phyloP scores from a whole-genome alignment of 2,888 invertebrate species.

The Polymixis flavicincta region DNA sequence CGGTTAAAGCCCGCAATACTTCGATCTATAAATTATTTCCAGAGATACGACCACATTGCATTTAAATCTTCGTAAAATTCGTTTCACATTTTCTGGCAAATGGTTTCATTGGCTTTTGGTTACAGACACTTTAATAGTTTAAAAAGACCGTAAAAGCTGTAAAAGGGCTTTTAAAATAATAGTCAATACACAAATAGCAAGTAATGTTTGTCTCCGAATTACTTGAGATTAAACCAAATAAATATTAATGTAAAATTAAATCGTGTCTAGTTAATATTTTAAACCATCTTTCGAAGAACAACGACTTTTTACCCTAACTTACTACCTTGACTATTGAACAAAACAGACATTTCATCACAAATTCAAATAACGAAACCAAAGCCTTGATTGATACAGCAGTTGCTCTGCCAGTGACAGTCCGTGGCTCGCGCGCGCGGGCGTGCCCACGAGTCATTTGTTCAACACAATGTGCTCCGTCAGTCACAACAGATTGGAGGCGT shows the following conservation, averaged over 20 bases:
- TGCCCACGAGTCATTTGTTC: slow-evolving; percentile 34
- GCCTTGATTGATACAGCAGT: background rate
- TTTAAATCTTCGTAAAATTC: slow-evolving; percentile 38
- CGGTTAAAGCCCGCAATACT: background rate
- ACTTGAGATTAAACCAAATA: background rate
- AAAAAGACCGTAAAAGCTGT: background rate
- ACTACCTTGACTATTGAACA: too few species aligned
- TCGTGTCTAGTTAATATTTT: background rate
- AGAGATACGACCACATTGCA: slow-evolving; percentile 38
- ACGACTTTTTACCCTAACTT: background rate
- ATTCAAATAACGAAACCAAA: slow-evolving; percentile 18
- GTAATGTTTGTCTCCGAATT: background rate
- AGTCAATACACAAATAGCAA: background rate
- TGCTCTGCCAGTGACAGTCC: slow-evolving; percentile 37
- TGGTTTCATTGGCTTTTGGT: slow-evolving; percentile 19
- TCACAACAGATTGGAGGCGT: slow-evolving; percentile 52
- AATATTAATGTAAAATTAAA: background rate
- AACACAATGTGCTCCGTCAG: slow-evolving; percentile 56
- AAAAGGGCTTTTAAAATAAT: slow-evolving; percentile 17
- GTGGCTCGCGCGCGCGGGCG: slow-evolving; percentile 10
- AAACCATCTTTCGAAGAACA: background rate
- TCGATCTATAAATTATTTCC: slow-evolving; percentile 33
- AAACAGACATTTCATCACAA: slow-evolving; percentile 2
- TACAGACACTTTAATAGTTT: slow-evolving; percentile 28
- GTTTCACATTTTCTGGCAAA: slow-evolving; percentile 28